Base-by-base conservation (phyloP, 2,113 vertebrate genomes). In the Myotis yumanensis region DNA sequence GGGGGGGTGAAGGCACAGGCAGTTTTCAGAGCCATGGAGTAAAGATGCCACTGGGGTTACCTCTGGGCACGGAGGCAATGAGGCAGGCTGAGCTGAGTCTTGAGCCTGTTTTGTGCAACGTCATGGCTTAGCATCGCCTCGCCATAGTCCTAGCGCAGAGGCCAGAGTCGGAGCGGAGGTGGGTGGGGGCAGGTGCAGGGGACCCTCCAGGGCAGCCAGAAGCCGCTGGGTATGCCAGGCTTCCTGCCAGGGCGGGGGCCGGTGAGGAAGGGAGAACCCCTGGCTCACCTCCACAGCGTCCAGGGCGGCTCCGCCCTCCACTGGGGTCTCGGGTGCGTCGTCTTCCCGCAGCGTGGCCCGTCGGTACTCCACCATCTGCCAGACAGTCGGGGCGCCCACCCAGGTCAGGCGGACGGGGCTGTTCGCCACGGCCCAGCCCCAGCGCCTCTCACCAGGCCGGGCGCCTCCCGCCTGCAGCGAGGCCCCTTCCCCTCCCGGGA, bases 291-390 rank as follows among this genome's bases (percentile, higher is more conserved):
- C 99, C 96, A 99, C 86, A 0, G 98, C 97, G 96, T 99, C 99
- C 0, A 98, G 99, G 97, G 99, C 99, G 72, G 98, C 30, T 66
- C 98, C 97, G 43, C 98, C 98, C 22, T 99, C 99, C 12, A 97
- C 97, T 0, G 98, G 97, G 8, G 98, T 90, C 66, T 99, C 99
- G 0, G 97, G 97, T 35, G 94, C 98, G 51, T 99, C 99, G 6
- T 99, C 99, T 25, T 99, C 99, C 85, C 99, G 99, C 95, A 99
- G 98, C 0, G 99, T 99, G 87, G 99, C 98, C 91, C 99, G 99
- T 95, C 99, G 99, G 97, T 99, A 99, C 97, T 98, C 99, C 17
- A 99, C 98, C 99, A 99, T 99, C 99, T 99, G 98, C 85, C 37
- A 16, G 96, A 59, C 91, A 90, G 97, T 86, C 93, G 68, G 75